Base-by-base conservation (phyloP, 1,140 invertebrate species). In the Drosophila ogumai region DNA sequence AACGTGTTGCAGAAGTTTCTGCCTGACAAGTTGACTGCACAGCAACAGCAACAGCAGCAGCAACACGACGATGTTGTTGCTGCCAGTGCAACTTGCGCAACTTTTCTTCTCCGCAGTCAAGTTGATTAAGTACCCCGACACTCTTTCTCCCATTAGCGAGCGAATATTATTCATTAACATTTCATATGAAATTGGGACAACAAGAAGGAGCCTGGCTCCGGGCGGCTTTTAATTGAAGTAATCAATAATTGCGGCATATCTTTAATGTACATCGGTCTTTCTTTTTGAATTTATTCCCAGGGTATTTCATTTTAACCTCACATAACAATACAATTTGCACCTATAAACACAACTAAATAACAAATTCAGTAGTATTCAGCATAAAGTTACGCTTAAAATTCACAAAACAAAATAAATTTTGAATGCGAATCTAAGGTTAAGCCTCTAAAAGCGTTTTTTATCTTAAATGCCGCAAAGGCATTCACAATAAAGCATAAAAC, bases 1-100 rank as follows among this genome's bases (percentile, higher is more conserved):
- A 78, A 88, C 78, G 59, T 81, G 82, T 75, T 81, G 82, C 60
- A 81, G 50, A 78, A 79, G 73, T 86, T 75, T 79, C 78, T 54
- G 76, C 22, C 63, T 67, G 68, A 66, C 76, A 79, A 65, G 56
- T 80, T 65, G 71, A 44, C 66, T 75, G 54, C 49, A 34, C 74
- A 36, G n/a, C 38, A 13, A 34, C 36, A 10, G 17, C 40, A 34
- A 17, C 38, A 68, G 12, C 65, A 60, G 13, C 41, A 34, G 50
- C 43, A 40, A 46, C 43, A 52, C n/a, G 34, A 15, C 28, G 52
- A 4, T 47, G 50, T 63, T 28, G 60, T 52, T 61, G n/a, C 6
- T 28, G 43, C 65, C 58, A 61, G 64, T 68, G 19, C 41, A 47
- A 47, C 54, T 61, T 63, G 73, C 55, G 59, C 64, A 77, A 77